Evolutionary conservation across 2,888 invertebrate genomes (phyloP).

Genomic region (Agelastica alni): DNA sequence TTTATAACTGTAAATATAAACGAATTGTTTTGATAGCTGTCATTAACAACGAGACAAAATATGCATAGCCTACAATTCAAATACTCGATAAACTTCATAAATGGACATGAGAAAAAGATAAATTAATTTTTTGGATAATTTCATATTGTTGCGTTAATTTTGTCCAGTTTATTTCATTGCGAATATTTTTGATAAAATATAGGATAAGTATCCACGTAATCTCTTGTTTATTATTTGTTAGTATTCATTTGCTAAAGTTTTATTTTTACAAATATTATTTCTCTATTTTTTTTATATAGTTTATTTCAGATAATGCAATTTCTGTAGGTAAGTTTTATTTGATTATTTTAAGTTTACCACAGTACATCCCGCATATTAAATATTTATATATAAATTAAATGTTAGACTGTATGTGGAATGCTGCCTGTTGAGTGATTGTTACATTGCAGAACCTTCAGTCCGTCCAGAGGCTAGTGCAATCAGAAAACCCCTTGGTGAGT

Average conservation of each 20-base stretch:
- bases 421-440: slow-evolving; percentile 57
- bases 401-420: slow-evolving; percentile 56
- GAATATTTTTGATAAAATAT: no score
- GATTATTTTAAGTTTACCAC: slow-evolving; percentile 23
- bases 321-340: slow-evolving; percentile 29
- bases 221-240: not conserved
- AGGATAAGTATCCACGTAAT: not conserved
- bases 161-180: no score
- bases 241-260: no score
- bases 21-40: no score
- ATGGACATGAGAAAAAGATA: no score
- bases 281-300: slow-evolving; percentile 3
- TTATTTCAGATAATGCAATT: slow-evolving; percentile 10
- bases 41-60: no score
- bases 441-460: slow-evolving; percentile 52
- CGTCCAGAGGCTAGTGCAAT: slow-evolving; percentile 53
- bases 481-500: slow-evolving; percentile 65
- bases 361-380: slow-evolving; percentile 18
- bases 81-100: no score
- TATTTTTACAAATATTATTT: not conserved
- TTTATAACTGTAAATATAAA: no score
- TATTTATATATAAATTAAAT: slow-evolving; percentile 27
- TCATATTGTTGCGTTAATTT: no score
- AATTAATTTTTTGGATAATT: no score
- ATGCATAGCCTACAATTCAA: no score